Base-by-base conservation (phyloP, 23 tunicate species). In the Botrylloides violaceus region DNA sequence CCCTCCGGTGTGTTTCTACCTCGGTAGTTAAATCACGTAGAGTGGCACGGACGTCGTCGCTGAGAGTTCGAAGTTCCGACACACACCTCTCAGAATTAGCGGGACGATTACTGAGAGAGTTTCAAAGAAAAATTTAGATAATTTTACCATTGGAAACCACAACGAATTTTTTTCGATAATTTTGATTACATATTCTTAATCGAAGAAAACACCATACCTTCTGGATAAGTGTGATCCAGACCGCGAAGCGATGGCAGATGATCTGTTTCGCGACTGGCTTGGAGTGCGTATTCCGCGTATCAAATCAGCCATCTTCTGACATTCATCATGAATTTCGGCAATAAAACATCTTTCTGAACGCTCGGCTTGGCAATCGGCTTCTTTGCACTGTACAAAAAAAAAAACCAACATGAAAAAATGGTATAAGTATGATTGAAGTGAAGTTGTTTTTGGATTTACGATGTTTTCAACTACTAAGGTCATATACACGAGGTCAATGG, bases 1-100 rank as follows among this genome's bases (percentile, higher is more conserved):
- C 74, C n/a, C 74, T 55, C 0, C 74, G 74, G 37, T 68, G 74
- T 4, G 74, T 68, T 68, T 68, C 74, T 28, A 68, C 74, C 37
- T 68, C 74, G 12, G 74, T 68, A 4, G 58, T 43, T 1, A 68
- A 37, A 22, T 68, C 74, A 4, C 74, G 56, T 28, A 68, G 28
- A 24, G 74, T 68, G 15, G 74, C 74, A 12, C 74, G 59, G 0
- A 68, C 74, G 30, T 68, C 74, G 74, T 68, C 74, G 37, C 74
- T 43, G 22, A 68, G 26, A 9, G 74, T 56, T 21, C 74, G 56
- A 4, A 68, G 58, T 22, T 68, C 56, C 20, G 74, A 37, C 19
- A 68, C 29, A 23, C 29, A 39, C 18, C 74, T 56, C 37, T 68
- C 74, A 4, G 74, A 31, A 35, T 43, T 68, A 19, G 74, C 37